A percentile compares a stretch with the other conserved stretches of the same genome.
These are phyloP conservation scores for Drosophila monieri DNA, from an alignment of 2,888 invertebrate genomes.

Conservation along the genomic window DNA sequence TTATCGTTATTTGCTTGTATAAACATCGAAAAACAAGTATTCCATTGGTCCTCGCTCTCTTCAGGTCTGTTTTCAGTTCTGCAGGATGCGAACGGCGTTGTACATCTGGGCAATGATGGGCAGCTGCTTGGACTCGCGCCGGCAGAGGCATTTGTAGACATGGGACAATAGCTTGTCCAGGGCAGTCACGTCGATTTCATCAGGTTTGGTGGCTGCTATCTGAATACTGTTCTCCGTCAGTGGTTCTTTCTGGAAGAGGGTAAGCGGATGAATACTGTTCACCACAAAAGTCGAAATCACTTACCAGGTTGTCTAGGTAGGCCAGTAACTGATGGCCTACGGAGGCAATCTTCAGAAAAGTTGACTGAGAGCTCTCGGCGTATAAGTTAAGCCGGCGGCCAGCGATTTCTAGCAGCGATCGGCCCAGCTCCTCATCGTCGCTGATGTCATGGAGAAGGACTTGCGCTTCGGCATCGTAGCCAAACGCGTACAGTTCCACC, in stretches of 20 bases:
- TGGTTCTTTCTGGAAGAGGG: slow-evolving; percentile 50
- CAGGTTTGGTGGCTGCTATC: slow-evolving; percentile 77
- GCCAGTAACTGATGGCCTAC: slow-evolving; percentile 91
- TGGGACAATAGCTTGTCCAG: slow-evolving; percentile 83
- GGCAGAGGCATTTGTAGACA: slow-evolving; percentile 83
- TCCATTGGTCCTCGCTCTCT: slow-evolving; percentile 8
- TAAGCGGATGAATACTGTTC: slow-evolving; percentile 47
- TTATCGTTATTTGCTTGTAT: background rate
- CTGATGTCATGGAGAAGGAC: slow-evolving; percentile 88
- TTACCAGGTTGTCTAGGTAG: slow-evolving; percentile 89
- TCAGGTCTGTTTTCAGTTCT: slow-evolving; percentile 51
- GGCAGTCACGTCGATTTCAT: slow-evolving; percentile 79
- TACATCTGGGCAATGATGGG: slow-evolving; percentile 85
- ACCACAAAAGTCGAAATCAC: slow-evolving; percentile 68
- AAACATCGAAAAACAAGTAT: slow-evolving; percentile 22
- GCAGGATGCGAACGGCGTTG: slow-evolving; percentile 84
- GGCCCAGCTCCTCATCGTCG: slow-evolving; percentile 89
- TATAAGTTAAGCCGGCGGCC: slow-evolving; percentile 90
- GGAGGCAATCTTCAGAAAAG: slow-evolving; percentile 89
- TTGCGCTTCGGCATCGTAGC: slow-evolving; percentile 87
- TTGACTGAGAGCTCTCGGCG: slow-evolving; percentile 86
- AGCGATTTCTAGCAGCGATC: slow-evolving; percentile 90
- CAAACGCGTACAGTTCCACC: slow-evolving; percentile 87
- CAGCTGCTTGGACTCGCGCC: slow-evolving; percentile 82
- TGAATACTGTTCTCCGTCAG: slow-evolving; percentile 55